Percentiles rank a stretch among this genome's conserved stretches.
Evolutionary conservation across 2,888 invertebrate genomes (phyloP).

Genomic region (Loripinus fragilis): DNA sequence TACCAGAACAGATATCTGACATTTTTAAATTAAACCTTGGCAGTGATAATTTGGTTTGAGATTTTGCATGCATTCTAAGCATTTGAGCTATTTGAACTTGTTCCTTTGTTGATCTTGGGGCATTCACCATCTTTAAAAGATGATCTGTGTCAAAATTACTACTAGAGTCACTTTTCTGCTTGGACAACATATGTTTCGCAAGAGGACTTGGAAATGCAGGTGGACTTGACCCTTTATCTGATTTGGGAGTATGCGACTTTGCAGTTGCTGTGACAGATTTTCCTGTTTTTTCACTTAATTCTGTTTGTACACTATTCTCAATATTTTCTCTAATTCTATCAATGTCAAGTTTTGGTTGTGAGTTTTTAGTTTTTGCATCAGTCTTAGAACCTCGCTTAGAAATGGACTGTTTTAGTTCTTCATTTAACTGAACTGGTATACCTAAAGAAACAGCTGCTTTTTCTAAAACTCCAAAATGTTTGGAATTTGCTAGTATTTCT

Average conservation of each 20-base stretch:
- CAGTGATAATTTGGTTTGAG: slow-evolving; percentile 62
- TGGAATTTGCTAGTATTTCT: neutral
- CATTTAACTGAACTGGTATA: neutral
- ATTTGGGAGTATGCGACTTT: slow-evolving; percentile 15
- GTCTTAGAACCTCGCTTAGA: neutral
- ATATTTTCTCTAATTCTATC: slow-evolving; percentile 34
- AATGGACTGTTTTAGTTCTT: neutral
- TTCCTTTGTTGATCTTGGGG: slow-evolving; percentile 75
- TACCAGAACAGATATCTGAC: slow-evolving; percentile 58
- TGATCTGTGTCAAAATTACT: slow-evolving; percentile 40
- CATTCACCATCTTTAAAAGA: slow-evolving; percentile 75
- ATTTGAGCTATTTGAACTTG: slow-evolving; percentile 69
- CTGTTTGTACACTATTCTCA: slow-evolving; percentile 59
- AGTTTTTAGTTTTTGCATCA: neutral
- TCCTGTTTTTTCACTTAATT: slow-evolving; percentile 10
- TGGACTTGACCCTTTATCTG: neutral
- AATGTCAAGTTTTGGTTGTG: neutral
- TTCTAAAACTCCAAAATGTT: slow-evolving; percentile 7
- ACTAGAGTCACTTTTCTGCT: slow-evolving; percentile 1
- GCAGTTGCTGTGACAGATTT: neutral
- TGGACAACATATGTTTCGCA: slow-evolving; percentile 9
- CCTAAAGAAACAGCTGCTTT: slow-evolving; percentile 25
- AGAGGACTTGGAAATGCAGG: slow-evolving; percentile 13
- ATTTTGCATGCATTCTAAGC: slow-evolving; percentile 66
- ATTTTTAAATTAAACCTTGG: slow-evolving; percentile 68